phyloP scores from a whole-genome alignment of 2,797 vertebrate species.

The Spinibarbus caldwelli region DNA sequence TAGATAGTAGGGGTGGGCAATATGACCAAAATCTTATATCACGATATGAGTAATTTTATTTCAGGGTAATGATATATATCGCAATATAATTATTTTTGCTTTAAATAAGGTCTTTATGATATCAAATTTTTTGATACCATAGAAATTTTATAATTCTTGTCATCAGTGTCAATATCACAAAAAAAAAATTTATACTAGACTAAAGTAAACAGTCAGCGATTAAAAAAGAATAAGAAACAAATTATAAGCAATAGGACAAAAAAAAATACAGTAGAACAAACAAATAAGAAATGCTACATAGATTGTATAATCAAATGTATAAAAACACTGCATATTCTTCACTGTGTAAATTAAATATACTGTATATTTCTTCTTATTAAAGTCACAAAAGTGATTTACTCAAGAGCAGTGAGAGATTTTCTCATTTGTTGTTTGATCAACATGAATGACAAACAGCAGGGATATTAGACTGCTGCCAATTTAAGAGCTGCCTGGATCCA shows the following conservation, averaged over 20 bases:
- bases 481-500: not conserved
- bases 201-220: not conserved
- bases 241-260: not conserved
- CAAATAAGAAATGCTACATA: no score
- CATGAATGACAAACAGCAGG: no score
- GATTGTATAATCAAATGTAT: not conserved
- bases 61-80: not conserved
- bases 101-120: not conserved
- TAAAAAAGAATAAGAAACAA: not conserved
- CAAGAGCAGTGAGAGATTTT: no score
- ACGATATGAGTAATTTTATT: not conserved
- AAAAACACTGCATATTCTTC: not conserved
- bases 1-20: not conserved
- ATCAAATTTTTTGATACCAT: not conserved
- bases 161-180: not conserved
- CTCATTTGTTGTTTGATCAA: no score
- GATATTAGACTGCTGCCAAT: not conserved
- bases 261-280: not conserved
- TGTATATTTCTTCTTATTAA: not conserved
- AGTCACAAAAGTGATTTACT: not conserved
- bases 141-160: not conserved
- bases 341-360: not conserved
- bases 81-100: not conserved
- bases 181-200: not conserved
- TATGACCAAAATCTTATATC: not conserved